A percentile compares a stretch with the other conserved stretches of the same genome.
Conservation (phyloP, 2,888 invertebrate species). For the Leptinotarsa tumamoca region DNA sequence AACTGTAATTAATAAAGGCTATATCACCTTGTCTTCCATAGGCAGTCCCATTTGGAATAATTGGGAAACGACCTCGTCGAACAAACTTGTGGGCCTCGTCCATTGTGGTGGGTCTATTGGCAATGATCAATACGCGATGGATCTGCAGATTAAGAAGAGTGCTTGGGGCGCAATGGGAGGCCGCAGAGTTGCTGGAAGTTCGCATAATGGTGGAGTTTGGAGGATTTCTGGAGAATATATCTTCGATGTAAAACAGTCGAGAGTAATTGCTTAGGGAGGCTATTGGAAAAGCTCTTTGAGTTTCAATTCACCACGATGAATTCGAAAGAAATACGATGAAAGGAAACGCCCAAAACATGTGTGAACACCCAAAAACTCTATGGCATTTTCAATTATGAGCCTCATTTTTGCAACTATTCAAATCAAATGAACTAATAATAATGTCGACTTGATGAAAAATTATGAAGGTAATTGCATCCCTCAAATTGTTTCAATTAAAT, state of each 20-base stretch:
- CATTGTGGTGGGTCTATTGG: constrained; percentile 1
- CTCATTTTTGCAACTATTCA: no score
- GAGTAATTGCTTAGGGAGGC: neutral
- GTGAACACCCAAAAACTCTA: no score
- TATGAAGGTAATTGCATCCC: no score
- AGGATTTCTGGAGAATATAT: neutral
- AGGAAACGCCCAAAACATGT: no score
- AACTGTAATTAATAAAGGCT: constrained; percentile 8
- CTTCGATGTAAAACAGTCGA: neutral
- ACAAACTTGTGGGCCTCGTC: constrained; percentile 4
- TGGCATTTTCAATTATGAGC: no score
- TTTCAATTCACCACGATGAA: no score
- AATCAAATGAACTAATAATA: no score
- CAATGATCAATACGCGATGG: constrained; percentile 7
- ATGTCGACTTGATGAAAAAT: no score
- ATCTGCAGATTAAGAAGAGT: neutral
- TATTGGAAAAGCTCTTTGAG: neutral
- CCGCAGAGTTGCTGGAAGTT: neutral
- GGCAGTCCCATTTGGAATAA: constrained; percentile 6
- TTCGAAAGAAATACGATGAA: no score
- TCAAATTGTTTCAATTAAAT: no score
- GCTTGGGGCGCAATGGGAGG: neutral
- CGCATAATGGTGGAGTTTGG: neutral
- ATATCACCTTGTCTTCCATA: constrained; percentile 8
- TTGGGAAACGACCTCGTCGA: neutral